Percentiles rank a stretch among this genome's conserved stretches.
These are phyloP conservation scores for Seira musarum DNA, from an alignment of 2,888 invertebrate species.

Conservation along the genomic window DNA sequence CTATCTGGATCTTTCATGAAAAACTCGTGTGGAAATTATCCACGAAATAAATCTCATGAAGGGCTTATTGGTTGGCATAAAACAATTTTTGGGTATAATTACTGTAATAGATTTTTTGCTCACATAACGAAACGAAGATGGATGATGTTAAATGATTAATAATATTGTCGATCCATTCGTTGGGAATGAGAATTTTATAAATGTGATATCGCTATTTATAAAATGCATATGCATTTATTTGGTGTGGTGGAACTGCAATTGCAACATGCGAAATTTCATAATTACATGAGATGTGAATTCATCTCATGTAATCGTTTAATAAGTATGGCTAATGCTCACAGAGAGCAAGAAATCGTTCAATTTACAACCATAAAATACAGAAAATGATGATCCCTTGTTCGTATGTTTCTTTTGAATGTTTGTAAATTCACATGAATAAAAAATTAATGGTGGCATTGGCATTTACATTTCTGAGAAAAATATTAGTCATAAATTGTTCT, in stretches of 20 bases:
- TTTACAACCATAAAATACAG: not conserved
- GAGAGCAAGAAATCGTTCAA: not conserved
- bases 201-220: no score
- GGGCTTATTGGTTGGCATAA: not conserved
- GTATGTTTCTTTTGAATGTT: not conserved
- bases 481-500: not conserved
- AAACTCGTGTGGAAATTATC: not conserved
- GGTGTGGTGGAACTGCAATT: not conserved
- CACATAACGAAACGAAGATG: not conserved
- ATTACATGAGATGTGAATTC: conserved; percentile 6
- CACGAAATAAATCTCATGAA: not conserved
- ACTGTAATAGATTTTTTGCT: not conserved
- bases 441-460: conserved; percentile 31
- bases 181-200: no score
- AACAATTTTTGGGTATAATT: not conserved
- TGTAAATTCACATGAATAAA: not conserved
- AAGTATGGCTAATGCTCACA: no score
- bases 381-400: not conserved
- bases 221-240: not conserved
- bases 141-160: not conserved
- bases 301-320: not conserved
- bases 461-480: not conserved
- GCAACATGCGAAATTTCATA: conserved; percentile 32
- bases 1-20: not conserved
- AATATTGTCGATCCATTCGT: not conserved